Base-by-base conservation (phyloP, 2,888 invertebrate genomes). In the Chirona hameri region DNA sequence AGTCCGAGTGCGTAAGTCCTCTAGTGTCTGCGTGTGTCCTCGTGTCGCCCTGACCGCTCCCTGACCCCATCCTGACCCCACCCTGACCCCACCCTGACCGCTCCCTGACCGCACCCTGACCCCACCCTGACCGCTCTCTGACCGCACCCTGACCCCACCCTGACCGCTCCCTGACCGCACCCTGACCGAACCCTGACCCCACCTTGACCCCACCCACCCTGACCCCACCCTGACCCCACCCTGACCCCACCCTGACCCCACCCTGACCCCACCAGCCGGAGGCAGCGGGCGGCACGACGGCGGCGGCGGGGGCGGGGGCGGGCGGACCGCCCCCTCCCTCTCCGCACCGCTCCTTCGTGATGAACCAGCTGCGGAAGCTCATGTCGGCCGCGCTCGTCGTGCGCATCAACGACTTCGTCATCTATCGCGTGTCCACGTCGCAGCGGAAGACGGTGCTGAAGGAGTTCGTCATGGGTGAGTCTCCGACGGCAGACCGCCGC, bases 381-480 rank as follows among this genome's bases (percentile, higher is more conserved):
- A 95, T 98, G 95, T 96, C 97, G 52, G 94, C 95, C 21, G 97
- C 97, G 88, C 92, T 95, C 65, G 92, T 98, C 57, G 90, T 98
- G 84, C 91, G 96, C 87, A 92, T 98, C 86, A 95, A 96, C 87
- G 97, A 99, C 88, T 95, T 98, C 87, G 94, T 94, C 15, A 91
- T 99, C 81, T 95, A 94, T 88, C 92, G 93, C 87, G 95, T 96
- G 46, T 93, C 94, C 1, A 94, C 94, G 1, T 82, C 92, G 24
- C 87, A 88, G 82, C 82, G 85, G 15, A 93, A 93, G 85, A 91
- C 92, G 85, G 89, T 91, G 84, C 92, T 93, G 29, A 95, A 95
- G 90, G 96, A 96, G 89, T 94, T 95, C 86, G 89, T 93, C 85
- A 90, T 92, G 88, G 93, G 93, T 93, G 89, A 88, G 83, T 85